These are phyloP conservation scores for Megalurothrips usitatus DNA, from an alignment of 2,888 invertebrate genomes.

Conservation along the genomic window DNA sequence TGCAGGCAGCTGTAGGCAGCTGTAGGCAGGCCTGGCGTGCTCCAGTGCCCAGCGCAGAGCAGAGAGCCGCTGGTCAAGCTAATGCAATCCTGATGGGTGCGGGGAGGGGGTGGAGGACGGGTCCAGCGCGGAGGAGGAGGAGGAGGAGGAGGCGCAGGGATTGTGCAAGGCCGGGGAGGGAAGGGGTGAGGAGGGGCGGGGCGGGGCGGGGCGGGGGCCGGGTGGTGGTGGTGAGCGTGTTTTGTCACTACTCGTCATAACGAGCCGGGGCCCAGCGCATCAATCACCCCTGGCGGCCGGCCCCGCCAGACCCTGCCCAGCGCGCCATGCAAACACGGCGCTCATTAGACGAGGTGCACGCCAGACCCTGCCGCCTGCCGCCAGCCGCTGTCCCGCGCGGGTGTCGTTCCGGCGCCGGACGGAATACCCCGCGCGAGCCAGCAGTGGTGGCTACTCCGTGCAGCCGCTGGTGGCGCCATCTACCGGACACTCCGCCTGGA, in stretches of 20 bases:
- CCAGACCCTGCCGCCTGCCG: no score
- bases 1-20: no score
- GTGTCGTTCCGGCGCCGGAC: no score
- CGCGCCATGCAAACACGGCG: not conserved
- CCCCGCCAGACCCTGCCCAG: not conserved
- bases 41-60: no score
- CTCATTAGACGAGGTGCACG: not conserved
- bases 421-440: no score
- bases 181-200: not conserved
- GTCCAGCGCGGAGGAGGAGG: not conserved
- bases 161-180: not conserved
- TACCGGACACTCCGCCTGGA: no score
- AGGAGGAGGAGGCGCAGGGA: not conserved
- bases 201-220: no score
- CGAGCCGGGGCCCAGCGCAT: not conserved
- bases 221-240: not conserved
- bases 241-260: not conserved
- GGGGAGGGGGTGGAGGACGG: not conserved
- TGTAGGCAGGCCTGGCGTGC: not conserved
- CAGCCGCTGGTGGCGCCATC: no score
- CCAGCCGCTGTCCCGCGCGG: no score
- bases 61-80: not conserved
- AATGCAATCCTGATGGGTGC: conserved; percentile 19
- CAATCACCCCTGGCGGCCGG: not conserved
- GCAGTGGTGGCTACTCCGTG: no score